These are phyloP conservation scores for Fundulus diaphanus DNA, from an alignment of 2,797 vertebrate species.

Conservation along the genomic window DNA sequence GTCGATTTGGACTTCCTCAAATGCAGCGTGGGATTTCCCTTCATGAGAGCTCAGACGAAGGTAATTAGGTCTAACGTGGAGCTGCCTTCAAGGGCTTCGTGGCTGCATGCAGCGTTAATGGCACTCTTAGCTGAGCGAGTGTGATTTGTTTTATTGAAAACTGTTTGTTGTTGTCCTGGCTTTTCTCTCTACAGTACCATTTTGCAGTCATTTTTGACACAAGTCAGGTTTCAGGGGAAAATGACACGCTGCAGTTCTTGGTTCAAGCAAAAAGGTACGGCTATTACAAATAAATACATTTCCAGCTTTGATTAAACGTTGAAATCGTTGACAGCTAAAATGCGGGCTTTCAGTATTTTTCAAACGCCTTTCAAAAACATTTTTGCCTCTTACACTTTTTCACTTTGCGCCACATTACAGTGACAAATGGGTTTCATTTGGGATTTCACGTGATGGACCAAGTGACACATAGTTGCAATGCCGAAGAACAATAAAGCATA, in stretches of 20 bases:
- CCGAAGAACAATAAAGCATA: neutral
- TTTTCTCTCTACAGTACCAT: slow-evolving; percentile 85
- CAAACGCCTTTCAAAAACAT: neutral
- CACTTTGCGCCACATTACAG: neutral
- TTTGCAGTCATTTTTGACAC: slow-evolving; percentile 97
- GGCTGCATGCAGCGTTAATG: neutral
- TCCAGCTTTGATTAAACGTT: neutral
- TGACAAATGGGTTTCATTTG: neutral
- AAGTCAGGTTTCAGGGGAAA: slow-evolving; percentile 91
- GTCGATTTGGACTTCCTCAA: slow-evolving; percentile 93
- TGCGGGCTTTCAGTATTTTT: too few relatives aligned
- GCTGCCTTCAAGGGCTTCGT: neutral
- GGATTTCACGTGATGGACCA: neutral
- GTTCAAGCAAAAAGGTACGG: slow-evolving; percentile 91
- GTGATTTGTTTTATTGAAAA: neutral
- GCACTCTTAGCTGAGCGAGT: neutral
- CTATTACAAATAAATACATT: neutral
- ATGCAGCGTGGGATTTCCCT: slow-evolving; percentile 98
- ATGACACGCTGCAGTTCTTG: slow-evolving; percentile 88
- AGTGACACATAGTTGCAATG: neutral
- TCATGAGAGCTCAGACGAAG: slow-evolving; percentile 97
- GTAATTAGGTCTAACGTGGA: slow-evolving; percentile 71
- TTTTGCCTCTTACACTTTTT: neutral
- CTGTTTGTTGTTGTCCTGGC: slow-evolving; percentile 7
- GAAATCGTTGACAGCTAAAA: neutral